Conservation (phyloP, 37 sponge, comb jelly and placozoan species). For the Aplysina aerophoba region DNA sequence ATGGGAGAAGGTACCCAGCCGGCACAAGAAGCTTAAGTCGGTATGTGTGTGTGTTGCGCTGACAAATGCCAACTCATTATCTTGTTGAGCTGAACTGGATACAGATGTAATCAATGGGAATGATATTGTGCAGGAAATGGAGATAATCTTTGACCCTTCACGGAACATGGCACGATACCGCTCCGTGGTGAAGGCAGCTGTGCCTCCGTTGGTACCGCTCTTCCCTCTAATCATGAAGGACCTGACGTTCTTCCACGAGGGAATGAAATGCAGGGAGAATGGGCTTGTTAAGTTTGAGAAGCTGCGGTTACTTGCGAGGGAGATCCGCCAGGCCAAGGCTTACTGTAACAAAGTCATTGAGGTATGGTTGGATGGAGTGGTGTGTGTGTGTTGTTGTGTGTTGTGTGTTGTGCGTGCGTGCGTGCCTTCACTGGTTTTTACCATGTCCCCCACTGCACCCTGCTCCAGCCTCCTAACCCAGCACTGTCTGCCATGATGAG, state of each 20-base stretch:
- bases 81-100: too few relatives aligned
- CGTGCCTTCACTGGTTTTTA: too few relatives aligned
- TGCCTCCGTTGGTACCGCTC: conserved; percentile 89
- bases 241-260: conserved; percentile 88
- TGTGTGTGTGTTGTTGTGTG: too few relatives aligned
- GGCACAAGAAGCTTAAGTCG: conserved; percentile 74
- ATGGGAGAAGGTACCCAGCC: conserved; percentile 90
- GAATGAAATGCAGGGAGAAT: conserved; percentile 72
- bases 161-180: conserved; percentile 97
- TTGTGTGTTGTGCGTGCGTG: too few relatives aligned
- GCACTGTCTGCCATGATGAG: background rate
- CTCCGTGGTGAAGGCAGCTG: conserved; percentile 70
- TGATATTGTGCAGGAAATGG: conserved; percentile 60
- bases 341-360: conserved; percentile 63
- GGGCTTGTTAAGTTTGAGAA: conserved; percentile 98
- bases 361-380: conserved; percentile 7
- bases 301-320: conserved; percentile 70
- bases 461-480: conserved; percentile 12
- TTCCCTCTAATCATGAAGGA: conserved; percentile 98
- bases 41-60: conserved; percentile 52
- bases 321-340: conserved; percentile 66
- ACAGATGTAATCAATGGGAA: too few relatives aligned
- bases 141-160: conserved; percentile 85
- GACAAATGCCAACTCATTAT: too few relatives aligned
- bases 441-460: too few relatives aligned